Percentiles rank a stretch among this genome's conserved stretches.
These are phyloP conservation scores for Cephus runcator DNA, from an alignment of 2,888 invertebrate species.

Conservation along the genomic window DNA sequence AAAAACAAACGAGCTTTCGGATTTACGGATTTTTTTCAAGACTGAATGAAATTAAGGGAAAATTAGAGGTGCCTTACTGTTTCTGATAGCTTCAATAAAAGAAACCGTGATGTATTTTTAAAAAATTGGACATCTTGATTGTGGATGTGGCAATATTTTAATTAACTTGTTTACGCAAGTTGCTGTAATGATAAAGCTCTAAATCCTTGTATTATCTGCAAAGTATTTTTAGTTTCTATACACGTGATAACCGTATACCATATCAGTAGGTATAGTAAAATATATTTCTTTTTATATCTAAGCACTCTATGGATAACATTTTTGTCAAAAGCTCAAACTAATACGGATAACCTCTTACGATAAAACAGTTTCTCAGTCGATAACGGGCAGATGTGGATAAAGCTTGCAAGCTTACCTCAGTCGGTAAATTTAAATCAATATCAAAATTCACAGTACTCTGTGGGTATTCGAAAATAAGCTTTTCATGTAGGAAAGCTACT, in stretches of 20 bases:
- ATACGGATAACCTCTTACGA: conserved; percentile 3
- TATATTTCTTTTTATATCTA: background rate
- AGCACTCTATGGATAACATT: background rate
- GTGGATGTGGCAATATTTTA: no score
- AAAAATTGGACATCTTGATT: no score
- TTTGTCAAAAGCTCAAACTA: conserved; percentile 5
- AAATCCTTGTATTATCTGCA: no score
- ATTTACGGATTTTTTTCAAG: background rate
- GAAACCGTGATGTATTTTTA: no score
- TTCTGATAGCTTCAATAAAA: no score
- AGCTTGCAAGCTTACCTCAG: background rate
- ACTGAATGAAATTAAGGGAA: background rate
- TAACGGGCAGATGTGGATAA: background rate
- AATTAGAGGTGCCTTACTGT: background rate
- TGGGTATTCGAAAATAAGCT: background rate
- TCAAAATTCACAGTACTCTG: background rate
- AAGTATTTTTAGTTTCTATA: background rate
- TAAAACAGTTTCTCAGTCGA: background rate
- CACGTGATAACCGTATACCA: background rate
- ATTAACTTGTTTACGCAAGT: no score
- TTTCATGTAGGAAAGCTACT: background rate
- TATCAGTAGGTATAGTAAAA: background rate
- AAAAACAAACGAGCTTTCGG: background rate
- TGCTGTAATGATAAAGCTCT: no score
- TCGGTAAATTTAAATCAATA: background rate